A percentile compares a stretch with the other conserved stretches of the same genome.
phyloP scores from a whole-genome alignment of 2,113 vertebrate genomes.

The Gnathonemus echidnorhynchus region DNA sequence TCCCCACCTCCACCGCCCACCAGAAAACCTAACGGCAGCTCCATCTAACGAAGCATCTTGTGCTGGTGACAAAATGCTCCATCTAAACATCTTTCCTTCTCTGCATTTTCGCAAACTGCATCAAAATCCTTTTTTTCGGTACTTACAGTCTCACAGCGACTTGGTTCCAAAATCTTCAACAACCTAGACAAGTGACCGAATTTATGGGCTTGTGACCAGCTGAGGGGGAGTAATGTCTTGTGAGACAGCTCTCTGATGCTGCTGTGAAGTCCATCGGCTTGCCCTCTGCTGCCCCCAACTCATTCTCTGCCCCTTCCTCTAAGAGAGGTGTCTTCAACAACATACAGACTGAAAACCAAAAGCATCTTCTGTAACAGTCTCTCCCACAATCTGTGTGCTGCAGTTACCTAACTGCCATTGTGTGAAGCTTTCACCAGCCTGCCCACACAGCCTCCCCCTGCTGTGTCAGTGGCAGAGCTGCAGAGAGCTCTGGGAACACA shows the following conservation, averaged over 20 bases:
- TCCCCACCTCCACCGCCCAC: not conserved
- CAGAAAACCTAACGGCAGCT: not conserved
- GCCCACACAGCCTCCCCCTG: constrained; percentile 17
- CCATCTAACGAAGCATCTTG: not conserved
- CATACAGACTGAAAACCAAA: not conserved
- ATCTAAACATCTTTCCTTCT: not conserved
- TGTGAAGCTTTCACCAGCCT: constrained; percentile 11
- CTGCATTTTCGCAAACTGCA: not conserved
- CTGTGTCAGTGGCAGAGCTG: constrained; percentile 16
- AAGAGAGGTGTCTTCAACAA: not conserved
- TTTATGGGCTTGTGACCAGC: constrained; percentile 7
- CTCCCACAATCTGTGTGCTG: constrained; percentile 11
- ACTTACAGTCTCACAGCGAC: constrained; percentile 12
- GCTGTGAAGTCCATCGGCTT: not conserved
- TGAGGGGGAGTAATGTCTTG: not conserved
- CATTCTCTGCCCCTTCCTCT: constrained; percentile 9
- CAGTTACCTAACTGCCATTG: constrained; percentile 19
- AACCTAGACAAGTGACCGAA: not conserved
- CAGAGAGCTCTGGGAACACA: constrained; percentile 11
- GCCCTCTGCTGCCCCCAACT: not conserved
- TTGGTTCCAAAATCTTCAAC: not conserved
- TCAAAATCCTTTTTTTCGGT: not conserved
- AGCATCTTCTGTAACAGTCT: constrained; percentile 7
- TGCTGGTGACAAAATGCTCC: constrained; percentile 7
- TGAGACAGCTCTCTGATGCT: not conserved